phyloP scores from a whole-genome alignment of 92 coral and sea anemone genomes.

The Micromussa lordhowensis region DNA sequence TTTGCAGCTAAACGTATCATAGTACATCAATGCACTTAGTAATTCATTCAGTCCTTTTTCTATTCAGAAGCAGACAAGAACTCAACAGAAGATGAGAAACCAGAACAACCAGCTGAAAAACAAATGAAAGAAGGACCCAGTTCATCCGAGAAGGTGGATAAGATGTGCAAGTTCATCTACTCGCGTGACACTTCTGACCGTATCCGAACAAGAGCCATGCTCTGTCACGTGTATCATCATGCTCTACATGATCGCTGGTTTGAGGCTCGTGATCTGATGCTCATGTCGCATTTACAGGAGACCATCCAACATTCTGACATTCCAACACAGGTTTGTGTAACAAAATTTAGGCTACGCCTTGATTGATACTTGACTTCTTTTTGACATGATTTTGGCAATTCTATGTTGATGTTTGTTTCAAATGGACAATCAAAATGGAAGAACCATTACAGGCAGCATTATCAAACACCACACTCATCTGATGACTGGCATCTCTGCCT shows the following conservation, averaged over 20 bases:
- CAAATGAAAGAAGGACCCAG: conserved; percentile 51
- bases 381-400: no score
- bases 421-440: no score
- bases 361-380: no score
- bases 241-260: conserved; percentile 95
- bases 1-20: no score
- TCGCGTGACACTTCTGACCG: conserved; percentile 96
- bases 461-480: no score
- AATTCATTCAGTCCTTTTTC: background rate
- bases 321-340: conserved; percentile 87
- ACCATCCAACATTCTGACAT: conserved; percentile 95
- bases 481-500: no score
- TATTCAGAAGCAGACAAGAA: conserved; percentile 26
- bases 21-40: no score
- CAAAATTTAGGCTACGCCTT: background rate
- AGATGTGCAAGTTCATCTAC: conserved; percentile 92
- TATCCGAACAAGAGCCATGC: conserved; percentile 95
- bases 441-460: no score
- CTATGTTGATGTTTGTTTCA: conserved; percentile 35
- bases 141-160: conserved; percentile 69
- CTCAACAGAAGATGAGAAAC: conserved; percentile 30
- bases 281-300: conserved; percentile 98
- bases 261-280: conserved; percentile 96
- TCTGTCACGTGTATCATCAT: conserved; percentile 94
- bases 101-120: conserved; percentile 39